Evolutionary conservation across 2,113 vertebrate genomes (phyloP).

Genomic region (Dipodomys stephensi): DNA sequence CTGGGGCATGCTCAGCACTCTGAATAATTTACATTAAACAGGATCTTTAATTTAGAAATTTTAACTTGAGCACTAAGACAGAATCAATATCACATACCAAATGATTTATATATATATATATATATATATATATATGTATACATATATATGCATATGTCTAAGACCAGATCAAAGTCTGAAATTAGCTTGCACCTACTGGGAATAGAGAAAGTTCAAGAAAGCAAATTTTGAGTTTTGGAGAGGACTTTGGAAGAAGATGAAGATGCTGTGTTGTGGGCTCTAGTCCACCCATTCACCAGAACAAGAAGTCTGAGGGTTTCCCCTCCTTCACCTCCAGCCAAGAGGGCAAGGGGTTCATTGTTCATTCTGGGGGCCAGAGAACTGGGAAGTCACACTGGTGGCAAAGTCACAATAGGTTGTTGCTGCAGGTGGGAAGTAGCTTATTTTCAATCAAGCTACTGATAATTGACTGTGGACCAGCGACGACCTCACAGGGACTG

Average conservation of each 20-base stretch:
- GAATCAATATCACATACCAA: constrained; percentile 16
- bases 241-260: constrained; percentile 2
- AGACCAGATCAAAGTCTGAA: constrained; percentile 65
- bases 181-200: background rate
- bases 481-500: background rate
- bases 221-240: background rate
- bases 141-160: background rate
- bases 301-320: background rate
- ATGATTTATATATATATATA: background rate
- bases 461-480: background rate
- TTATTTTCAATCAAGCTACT: background rate
- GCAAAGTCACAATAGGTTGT: background rate
- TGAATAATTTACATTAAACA: constrained; percentile 57
- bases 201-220: constrained; percentile 15
- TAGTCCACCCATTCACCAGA: background rate
- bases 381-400: background rate
- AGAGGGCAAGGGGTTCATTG: background rate
- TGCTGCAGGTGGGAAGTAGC: background rate
- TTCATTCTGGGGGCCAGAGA: background rate
- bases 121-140: too few relatives aligned
- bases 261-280: background rate
- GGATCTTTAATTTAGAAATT: constrained; percentile 66
- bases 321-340: background rate
- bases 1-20: background rate
- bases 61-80: constrained; percentile 39